Evolutionary conservation across 2,888 invertebrate genomes (phyloP).

Genomic region (Amorpha juglandis): DNA sequence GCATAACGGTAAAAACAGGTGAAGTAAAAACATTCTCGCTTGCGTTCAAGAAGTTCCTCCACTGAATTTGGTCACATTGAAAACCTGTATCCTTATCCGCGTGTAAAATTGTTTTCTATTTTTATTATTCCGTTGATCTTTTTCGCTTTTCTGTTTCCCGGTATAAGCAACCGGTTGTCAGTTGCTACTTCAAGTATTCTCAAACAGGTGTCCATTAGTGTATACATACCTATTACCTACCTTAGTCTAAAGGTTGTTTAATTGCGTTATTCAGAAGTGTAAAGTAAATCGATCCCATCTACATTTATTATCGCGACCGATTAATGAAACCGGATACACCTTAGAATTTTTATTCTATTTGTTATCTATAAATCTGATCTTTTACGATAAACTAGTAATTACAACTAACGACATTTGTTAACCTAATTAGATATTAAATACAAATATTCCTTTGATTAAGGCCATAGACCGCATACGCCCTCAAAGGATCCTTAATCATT

Average conservation of each 20-base stretch:
- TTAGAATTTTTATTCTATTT: background rate
- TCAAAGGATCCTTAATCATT: background rate
- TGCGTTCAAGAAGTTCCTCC: conserved; percentile 40
- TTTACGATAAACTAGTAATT: conserved; percentile 1
- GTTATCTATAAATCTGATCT: conserved; percentile 2
- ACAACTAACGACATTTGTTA: background rate
- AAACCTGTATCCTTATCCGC: conserved; percentile 47
- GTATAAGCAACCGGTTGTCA: conserved; percentile 27
- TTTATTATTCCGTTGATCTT: conserved; percentile 42
- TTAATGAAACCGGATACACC: background rate
- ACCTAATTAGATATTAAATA: conserved; percentile 12
- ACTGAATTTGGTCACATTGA: conserved; percentile 36
- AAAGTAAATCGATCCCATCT: background rate
- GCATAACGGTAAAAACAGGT: conserved; percentile 64
- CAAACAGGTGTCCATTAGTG: conserved; percentile 19
- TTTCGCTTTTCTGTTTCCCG: conserved; percentile 30
- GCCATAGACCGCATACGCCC: background rate
- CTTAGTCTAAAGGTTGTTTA: background rate
- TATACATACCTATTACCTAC: background rate
- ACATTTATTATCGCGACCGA: background rate
- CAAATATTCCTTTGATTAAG: background rate
- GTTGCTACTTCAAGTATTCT: conserved; percentile 28
- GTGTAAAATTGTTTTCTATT: conserved; percentile 49
- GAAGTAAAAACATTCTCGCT: conserved; percentile 42
- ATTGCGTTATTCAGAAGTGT: background rate